phyloP scores from a whole-genome alignment of 2,113 vertebrate species.

The Callospermophilus lateralis region DNA sequence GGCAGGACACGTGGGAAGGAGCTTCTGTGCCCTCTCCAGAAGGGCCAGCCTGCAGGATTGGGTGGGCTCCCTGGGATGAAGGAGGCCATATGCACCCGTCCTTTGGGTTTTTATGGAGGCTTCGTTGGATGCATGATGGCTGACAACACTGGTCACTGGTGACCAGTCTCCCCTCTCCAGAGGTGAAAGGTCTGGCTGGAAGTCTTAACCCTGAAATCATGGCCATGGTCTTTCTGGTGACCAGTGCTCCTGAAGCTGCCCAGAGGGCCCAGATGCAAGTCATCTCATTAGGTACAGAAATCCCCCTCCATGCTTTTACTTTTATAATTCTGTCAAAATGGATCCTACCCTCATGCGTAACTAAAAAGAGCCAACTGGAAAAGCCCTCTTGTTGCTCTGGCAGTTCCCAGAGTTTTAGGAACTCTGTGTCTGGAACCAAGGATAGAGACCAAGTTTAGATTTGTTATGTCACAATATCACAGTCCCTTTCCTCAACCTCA shows the following conservation, averaged over 20 bases:
- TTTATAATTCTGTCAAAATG: no score
- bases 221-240: neutral
- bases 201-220: neutral
- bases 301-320: no score
- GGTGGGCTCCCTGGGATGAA: no score
- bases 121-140: neutral
- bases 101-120: neutral
- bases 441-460: neutral
- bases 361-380: neutral
- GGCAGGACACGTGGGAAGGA: neutral
- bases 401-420: neutral
- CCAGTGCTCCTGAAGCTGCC: neutral
- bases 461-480: neutral
- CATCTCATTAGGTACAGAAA: neutral
- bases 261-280: neutral
- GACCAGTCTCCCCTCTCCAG: neutral
- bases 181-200: no score
- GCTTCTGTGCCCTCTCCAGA: accelerated
- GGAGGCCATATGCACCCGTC: neutral
- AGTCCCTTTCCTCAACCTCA: neutral
- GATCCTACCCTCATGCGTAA: no score
- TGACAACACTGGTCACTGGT: no score
- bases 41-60: accelerated
- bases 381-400: neutral
- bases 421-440: neutral